These are phyloP conservation scores for Belgica antarctica DNA, from an alignment of 2,888 invertebrate species.

Conservation along the genomic window DNA sequence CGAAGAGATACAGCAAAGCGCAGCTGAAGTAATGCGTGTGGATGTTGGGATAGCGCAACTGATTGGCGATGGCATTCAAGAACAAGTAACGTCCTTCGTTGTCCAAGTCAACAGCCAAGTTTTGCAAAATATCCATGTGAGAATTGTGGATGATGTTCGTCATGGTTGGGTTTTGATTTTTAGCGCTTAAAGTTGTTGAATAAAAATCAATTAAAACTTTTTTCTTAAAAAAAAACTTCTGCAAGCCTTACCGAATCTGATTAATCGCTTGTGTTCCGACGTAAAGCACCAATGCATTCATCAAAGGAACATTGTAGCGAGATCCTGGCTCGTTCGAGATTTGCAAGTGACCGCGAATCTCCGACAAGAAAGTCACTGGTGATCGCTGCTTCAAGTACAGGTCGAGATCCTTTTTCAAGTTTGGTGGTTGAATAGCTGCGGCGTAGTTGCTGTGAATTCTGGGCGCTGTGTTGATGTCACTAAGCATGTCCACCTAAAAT, in stretches of 20 bases:
- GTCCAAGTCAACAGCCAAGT: conserved; percentile 95
- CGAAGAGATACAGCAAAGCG: conserved; percentile 92
- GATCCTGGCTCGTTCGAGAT: conserved; percentile 84
- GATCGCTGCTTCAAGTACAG: conserved; percentile 91
- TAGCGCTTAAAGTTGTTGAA: conserved; percentile 66
- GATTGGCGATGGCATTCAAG: conserved; percentile 97
- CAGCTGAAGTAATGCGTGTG: conserved; percentile 99
- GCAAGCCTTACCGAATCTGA: conserved; percentile 61
- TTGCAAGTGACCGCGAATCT: conserved; percentile 86
- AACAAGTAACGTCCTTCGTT: conserved; percentile 95
- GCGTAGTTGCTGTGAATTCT: conserved; percentile 86
- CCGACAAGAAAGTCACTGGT: conserved; percentile 93
- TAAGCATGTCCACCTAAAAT: conserved; percentile 69
- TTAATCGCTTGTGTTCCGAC: conserved; percentile 96
- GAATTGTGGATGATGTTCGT: conserved; percentile 97
- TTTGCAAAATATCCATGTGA: conserved; percentile 99
- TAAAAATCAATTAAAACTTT: conserved; percentile 17
- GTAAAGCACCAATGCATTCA: conserved; percentile 96
- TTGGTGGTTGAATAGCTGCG: conserved; percentile 78
- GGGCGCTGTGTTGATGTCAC: conserved; percentile 85
- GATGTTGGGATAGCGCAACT: conserved; percentile 97
- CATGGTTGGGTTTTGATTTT: conserved; percentile 91
- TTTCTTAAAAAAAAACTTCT: no score
- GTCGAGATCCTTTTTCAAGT: conserved; percentile 94
- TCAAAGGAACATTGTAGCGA: conserved; percentile 90